Percentiles rank a stretch among this genome's conserved stretches.
These are phyloP conservation scores for Sylvia borin DNA, from an alignment of 2,797 vertebrate genomes.

Conservation along the genomic window DNA sequence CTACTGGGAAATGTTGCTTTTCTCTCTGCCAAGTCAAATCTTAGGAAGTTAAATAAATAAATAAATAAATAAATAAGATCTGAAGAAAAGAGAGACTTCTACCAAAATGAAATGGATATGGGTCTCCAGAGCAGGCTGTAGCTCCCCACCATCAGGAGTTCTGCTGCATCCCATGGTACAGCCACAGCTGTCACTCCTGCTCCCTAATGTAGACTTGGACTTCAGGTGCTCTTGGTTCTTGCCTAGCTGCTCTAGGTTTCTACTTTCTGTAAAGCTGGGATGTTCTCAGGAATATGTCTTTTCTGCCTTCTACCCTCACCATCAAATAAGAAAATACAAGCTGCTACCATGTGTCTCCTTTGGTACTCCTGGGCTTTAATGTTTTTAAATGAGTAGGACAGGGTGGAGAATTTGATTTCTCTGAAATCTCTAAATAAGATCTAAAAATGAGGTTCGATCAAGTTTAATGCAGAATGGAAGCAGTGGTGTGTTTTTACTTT, in stretches of 20 bases:
- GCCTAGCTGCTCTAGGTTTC: neutral
- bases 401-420: neutral
- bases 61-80: neutral
- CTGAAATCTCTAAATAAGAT: neutral
- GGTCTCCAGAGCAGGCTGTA: neutral
- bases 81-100: neutral
- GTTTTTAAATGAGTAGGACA: neutral
- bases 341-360: neutral
- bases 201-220: neutral
- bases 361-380: neutral
- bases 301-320: neutral
- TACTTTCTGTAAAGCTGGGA: neutral
- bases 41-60: neutral
- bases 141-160: neutral
- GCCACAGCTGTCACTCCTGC: neutral
- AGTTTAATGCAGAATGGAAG: neutral
- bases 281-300: neutral
- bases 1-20: constrained; percentile 3
- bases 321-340: neutral
- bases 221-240: neutral
- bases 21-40: neutral
- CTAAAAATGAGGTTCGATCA: neutral
- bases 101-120: neutral
- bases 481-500: neutral
- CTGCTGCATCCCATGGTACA: neutral